Base-by-base conservation (phyloP, 2,888 invertebrate species). In the Malacosoma neustria region DNA sequence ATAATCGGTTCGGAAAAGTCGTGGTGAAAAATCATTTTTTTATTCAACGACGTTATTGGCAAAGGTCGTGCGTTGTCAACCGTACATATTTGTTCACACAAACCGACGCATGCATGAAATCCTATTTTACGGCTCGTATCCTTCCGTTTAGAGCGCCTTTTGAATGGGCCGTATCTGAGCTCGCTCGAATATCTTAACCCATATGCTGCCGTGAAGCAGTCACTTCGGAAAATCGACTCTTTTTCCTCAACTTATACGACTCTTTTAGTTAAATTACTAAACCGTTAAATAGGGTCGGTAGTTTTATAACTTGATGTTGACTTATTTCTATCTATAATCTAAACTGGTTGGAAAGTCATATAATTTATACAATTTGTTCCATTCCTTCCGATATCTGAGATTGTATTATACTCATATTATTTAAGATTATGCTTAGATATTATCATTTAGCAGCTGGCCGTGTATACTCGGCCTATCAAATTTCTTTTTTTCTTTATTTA, bases 51-150 rank as follows among this genome's bases (percentile, higher is more conserved):
- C 67, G 65, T 67, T 72, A 72, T 80, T 66, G 73, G 72, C 72
- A 76, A 73, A 80, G 75, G 74, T 79, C 73, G 71, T 64, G 72
- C 56, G 68, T 70, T 73, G 75, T 80, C 80, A 80, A 75, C 77
- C 79, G 74, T 76, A 69, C 72, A 73, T 75, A 77, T 81, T 80
- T 79, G 80, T 80, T 82, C 81, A 81, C 80, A 82, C 79, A 74
- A 67, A 68, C 64, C 69, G 72, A 73, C 68, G 77, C 75, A 81
- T 79, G 82, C 84, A 74, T 85, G 81, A 84, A 84, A 84, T 84
- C 77, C 75, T 79, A 77, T 84, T 85, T 82, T 75, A 81, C 82
- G 81, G 75, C 72, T 79, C 77, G 80, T 70, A 71, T 76, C 75
- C 72, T 70, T 70, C 72, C 79, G 72, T 72, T 77, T 73, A 76